A percentile compares a stretch with the other conserved stretches of the same genome.
phyloP scores from a whole-genome alignment of 2,797 vertebrate species.

The Crax fasciolata region DNA sequence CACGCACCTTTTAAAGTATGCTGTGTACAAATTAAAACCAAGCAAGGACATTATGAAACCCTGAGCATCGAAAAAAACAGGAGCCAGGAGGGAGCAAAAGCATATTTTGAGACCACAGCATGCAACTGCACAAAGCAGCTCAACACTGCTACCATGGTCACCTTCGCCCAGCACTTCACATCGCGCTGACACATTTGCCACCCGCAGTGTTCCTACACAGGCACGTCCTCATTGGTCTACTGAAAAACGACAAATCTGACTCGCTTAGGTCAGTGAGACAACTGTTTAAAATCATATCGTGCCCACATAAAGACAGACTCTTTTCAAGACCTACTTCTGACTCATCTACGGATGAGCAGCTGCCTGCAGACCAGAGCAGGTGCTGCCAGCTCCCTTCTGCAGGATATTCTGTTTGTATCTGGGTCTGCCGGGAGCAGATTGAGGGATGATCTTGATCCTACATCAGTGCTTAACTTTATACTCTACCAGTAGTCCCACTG shows the following conservation, averaged over 20 bases:
- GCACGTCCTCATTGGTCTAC: not conserved
- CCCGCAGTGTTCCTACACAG: constrained; percentile 34
- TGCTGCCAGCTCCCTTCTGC: not conserved
- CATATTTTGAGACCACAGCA: constrained; percentile 7
- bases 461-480: not conserved
- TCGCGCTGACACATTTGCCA: constrained; percentile 25
- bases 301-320: not conserved
- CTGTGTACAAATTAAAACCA: constrained; percentile 57
- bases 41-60: constrained; percentile 30
- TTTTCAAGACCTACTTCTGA: constrained; percentile 16
- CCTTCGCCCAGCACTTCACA: constrained; percentile 13
- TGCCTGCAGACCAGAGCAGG: not conserved
- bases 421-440: not conserved
- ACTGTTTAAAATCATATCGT: constrained; percentile 30
- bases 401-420: not conserved
- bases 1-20: not conserved
- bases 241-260: not conserved
- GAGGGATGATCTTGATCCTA: not conserved
- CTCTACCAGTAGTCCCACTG: not conserved
- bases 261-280: not conserved
- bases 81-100: not conserved
- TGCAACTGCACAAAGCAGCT: not conserved
- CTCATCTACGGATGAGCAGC: not conserved
- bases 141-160: constrained; percentile 8
- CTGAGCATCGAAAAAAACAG: not conserved